Conservation (phyloP, 2,797 vertebrate genomes). For the Florisuga fusca region DNA sequence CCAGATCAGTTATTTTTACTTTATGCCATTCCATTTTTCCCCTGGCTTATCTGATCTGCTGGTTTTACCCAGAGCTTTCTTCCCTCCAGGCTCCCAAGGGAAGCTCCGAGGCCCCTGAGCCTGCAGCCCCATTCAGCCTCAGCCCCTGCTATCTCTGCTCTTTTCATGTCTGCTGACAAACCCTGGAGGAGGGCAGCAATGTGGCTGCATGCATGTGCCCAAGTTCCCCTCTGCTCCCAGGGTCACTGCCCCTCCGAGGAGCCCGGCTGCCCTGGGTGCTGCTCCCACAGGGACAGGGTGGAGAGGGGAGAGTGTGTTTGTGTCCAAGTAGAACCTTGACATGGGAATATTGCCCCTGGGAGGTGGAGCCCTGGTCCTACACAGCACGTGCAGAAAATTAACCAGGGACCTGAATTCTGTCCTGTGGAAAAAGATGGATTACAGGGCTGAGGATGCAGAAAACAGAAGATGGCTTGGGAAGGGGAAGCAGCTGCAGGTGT, state of each 20-base stretch:
- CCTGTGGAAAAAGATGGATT: background rate
- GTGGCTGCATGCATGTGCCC: too few relatives aligned
- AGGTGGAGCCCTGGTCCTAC: background rate
- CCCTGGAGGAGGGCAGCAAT: background rate
- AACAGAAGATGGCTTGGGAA: background rate
- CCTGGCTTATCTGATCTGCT: slow-evolving; percentile 66
- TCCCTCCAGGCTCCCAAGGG: slow-evolving; percentile 42
- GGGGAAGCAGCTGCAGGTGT: background rate
- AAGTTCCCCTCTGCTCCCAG: too few relatives aligned
- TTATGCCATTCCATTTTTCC: slow-evolving; percentile 36
- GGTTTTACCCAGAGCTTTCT: slow-evolving; percentile 63
- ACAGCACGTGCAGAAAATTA: background rate
- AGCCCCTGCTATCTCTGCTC: background rate
- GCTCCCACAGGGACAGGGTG: too few relatives aligned
- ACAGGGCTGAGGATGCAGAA: background rate
- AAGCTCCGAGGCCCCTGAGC: slow-evolving; percentile 33
- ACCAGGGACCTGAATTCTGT: background rate
- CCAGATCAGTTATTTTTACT: slow-evolving; percentile 40
- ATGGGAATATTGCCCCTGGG: background rate
- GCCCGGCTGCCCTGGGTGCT: too few relatives aligned
- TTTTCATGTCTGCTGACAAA: slow-evolving; percentile 38
- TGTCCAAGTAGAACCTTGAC: background rate
- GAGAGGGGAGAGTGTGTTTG: background rate
- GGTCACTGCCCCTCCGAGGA: background rate
- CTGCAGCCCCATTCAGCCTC: background rate